Conservation (phyloP, 2,888 invertebrate species). For the Vesta saturnalis region DNA sequence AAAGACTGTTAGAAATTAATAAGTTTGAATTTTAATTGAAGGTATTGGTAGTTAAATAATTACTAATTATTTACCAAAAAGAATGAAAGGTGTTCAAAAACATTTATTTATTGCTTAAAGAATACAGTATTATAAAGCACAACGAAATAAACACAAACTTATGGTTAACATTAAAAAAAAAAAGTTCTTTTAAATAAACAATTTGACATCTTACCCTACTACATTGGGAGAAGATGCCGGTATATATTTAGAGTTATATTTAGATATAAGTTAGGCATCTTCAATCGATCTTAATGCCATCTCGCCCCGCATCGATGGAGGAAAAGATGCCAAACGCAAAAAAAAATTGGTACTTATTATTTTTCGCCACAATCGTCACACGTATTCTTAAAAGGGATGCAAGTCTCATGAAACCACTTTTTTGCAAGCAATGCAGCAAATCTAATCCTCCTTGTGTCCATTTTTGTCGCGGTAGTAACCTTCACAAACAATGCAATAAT, state of each 20-base stretch:
- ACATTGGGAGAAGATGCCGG: too few species aligned
- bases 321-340: constrained; percentile 3
- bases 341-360: background rate
- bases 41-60: too few species aligned
- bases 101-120: too few species aligned
- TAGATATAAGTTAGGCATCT: background rate
- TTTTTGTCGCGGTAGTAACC: constrained; percentile 16
- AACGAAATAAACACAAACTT: background rate
- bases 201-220: background rate
- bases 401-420: constrained; percentile 7
- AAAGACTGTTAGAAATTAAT: too few species aligned
- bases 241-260: background rate
- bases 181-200: constrained; percentile 1
- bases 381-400: background rate
- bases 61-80: too few species aligned
- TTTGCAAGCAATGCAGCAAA: constrained; percentile 15
- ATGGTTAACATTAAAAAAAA: constrained; percentile 1
- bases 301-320: background rate
- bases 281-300: background rate
- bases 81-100: too few species aligned
- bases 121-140: background rate
- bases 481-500: constrained; percentile 20
- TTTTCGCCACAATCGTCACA: background rate
- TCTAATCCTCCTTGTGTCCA: constrained; percentile 14
- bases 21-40: too few species aligned